Evolutionary conservation across 2,113 vertebrate species (phyloP).

Genomic region (Anhinga anhinga): DNA sequence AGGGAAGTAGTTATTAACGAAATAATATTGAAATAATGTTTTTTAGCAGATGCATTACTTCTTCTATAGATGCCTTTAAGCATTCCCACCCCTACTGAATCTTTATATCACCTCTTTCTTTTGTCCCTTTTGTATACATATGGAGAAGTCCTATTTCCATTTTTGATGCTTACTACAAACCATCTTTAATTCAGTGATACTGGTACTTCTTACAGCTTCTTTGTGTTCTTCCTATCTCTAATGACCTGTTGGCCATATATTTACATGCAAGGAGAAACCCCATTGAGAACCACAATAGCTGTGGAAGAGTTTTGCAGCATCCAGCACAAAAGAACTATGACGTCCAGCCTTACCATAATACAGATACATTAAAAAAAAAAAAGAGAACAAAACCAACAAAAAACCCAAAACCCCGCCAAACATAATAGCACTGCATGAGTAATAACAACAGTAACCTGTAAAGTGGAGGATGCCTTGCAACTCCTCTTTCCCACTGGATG

Average conservation of each 20-base stretch:
- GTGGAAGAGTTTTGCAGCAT: neutral
- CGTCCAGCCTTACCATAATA: neutral
- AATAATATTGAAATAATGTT: neutral
- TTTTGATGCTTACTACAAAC: neutral
- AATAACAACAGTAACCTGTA: neutral
- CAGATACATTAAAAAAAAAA: neutral
- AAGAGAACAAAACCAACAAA: neutral
- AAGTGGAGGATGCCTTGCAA: neutral
- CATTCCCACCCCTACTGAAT: neutral
- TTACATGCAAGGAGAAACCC: neutral
- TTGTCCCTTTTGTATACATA: neutral
- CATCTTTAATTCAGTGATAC: neutral
- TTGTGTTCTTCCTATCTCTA: neutral
- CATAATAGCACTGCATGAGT: neutral
- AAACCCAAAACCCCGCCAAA: fast-evolving
- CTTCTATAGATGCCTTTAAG: neutral
- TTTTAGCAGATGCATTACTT: neutral
- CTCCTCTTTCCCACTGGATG: neutral
- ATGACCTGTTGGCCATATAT: neutral
- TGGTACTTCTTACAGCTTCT: neutral
- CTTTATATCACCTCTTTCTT: neutral
- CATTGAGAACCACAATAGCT: neutral
- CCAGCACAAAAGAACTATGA: neutral
- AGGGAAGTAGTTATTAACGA: neutral
- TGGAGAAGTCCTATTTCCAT: neutral